Evolutionary conservation across 64 coral and sea anemone genomes (phyloP), one percentile per base, ranked within the genome.

Genomic region (Stichodactyla mertensii): DNA sequence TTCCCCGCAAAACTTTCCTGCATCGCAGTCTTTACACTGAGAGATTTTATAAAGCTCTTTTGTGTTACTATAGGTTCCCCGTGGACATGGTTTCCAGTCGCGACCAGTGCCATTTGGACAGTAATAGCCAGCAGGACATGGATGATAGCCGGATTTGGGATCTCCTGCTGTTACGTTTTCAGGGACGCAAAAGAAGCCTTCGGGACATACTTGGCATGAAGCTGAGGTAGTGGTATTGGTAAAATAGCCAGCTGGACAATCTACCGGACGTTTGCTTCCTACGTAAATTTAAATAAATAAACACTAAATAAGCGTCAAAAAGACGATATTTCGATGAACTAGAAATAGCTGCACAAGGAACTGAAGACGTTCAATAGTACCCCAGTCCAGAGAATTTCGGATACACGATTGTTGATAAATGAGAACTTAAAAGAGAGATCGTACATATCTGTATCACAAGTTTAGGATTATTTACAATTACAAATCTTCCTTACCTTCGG

Each of bases 81-180:
- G 93, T 7, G 97, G 93, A 26, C 97, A 99, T 23, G 97, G 52
- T 57, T 95, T 90, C 97, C 97, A 99, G 83, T 99, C 86, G 31
- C 91, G 86, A 18, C 97, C 97, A 67, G 93, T 99, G 77, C 97
- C 84, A 28, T 88, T 16, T 24, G 97, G 97, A 77, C 97, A 99
- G 55, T 92, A 99, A 52, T 99, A 98, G 6, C 97, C 97, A 7
- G 78, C 88, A 57, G 97, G 97, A 6, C 97, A 99, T 14, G 64
- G 45, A 54, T 95, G 93, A 52, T 95, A 99, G 4, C 90, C 97
- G 64, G 97, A 95, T 64, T 92, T 87, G 10, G 97, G 97, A 58
- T 99, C 85, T 5, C 97, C 97, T 78, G 93, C 85, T 54, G 93
- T 99, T 7, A 99, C 97, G 78, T 99, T 99, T 78, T 94, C 93